A percentile compares a stretch with the other conserved stretches of the same genome.
Conservation (phyloP, 2,113 vertebrate species). For the Datnioides undecimradiatus region DNA sequence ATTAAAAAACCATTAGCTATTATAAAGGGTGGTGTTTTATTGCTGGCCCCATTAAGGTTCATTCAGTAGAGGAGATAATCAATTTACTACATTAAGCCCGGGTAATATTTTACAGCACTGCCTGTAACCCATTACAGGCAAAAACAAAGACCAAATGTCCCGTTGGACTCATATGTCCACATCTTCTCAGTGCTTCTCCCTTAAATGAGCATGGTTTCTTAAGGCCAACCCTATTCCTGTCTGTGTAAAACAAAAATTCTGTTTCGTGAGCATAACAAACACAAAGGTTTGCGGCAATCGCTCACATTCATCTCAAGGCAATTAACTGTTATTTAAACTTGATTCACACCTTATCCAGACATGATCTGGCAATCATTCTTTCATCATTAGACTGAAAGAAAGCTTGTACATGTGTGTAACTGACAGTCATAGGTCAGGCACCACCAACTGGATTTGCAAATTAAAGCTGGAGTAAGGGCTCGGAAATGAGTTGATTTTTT, state of each 20-base stretch:
- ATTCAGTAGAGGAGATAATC: constrained; percentile 42
- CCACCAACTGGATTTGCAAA: neutral
- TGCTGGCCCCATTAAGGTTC: constrained; percentile 51
- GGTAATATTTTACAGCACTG: constrained; percentile 27
- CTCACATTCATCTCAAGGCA: neutral
- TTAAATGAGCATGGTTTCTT: neutral
- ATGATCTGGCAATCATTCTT: neutral
- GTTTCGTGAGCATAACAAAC: neutral
- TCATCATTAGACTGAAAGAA: neutral
- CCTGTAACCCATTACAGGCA: constrained; percentile 26
- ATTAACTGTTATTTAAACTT: neutral
- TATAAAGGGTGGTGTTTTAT: constrained; percentile 42
- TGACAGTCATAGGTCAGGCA: neutral
- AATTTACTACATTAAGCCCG: constrained; percentile 40
- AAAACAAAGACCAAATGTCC: constrained; percentile 24
- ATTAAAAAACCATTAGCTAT: constrained; percentile 64
- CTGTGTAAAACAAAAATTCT: neutral
- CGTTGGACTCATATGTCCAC: neutral
- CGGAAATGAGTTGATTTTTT: neutral
- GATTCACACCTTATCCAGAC: neutral
- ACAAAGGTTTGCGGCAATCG: neutral
- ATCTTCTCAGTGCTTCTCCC: neutral
- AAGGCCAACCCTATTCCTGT: too few species aligned
- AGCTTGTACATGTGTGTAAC: neutral
- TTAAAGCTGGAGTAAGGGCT: neutral